Evolutionary conservation across 2,888 invertebrate species (phyloP), one percentile per base, ranked within the genome.

Genomic region (Micropterix aruncella): DNA sequence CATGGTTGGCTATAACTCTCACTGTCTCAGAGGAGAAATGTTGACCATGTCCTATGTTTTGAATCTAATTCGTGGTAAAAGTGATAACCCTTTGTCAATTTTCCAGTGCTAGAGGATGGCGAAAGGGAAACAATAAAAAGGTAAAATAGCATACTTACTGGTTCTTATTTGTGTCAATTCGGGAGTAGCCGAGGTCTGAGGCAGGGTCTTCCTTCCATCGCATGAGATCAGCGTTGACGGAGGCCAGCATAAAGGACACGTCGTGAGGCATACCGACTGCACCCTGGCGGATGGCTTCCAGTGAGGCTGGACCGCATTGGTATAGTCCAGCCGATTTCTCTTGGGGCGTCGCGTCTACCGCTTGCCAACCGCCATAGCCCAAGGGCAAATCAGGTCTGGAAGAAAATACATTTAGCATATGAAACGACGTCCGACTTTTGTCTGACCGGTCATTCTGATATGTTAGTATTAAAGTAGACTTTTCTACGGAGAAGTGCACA

Each of bases 331-430:
- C 75, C 3, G 86, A 86, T 1, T 72, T 73, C 60, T 89, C 87
- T 59, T 89, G 89, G 0, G 90, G 89, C 0, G 90, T 90, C 0
- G 88, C 79, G 57, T 91, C 90, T 40, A 89, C 75, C 0, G 84
- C 88, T 65, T 91, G 90, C 90, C 90, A 91, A n/a, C 90, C 90
- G 1, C 86, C 87, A 57, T 83, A 88, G 9, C 85, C 82, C 74
- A 27, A 27, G 7, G 27, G 27, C 5, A 27, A 12, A 27, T 27
- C 27, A 12, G 27, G 27, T 27, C 27, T 27, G 27, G 27, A 12
- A 27, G n/a, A n/a, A n/a, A n/a, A n/a, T n/a, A n/a, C n/a, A n/a
- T n/a, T n/a, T n/a, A n/a, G n/a, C n/a, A n/a, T n/a, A n/a, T n/a
- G n/a, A n/a, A n/a, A n/a, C n/a, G n/a, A n/a, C n/a, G n/a, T n/a